Conservation (phyloP, 2,797 vertebrate species). For the Rhabdophis nuchalis region DNA sequence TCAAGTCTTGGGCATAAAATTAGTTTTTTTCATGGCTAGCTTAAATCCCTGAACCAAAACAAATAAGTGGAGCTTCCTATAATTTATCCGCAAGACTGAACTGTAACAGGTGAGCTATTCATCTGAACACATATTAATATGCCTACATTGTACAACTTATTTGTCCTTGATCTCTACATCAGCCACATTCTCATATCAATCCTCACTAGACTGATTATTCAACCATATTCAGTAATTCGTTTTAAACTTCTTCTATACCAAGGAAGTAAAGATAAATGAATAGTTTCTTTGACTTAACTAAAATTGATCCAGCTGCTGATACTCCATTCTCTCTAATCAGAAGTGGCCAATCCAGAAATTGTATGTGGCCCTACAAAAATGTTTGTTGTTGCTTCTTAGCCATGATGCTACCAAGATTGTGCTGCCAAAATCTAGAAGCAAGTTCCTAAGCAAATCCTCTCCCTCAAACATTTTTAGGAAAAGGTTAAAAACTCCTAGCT, state of each 20-base stretch:
- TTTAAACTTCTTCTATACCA: background rate
- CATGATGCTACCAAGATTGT: background rate
- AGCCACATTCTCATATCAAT: background rate
- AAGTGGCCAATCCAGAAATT: background rate
- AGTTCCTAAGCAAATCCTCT: background rate
- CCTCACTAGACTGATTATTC: background rate
- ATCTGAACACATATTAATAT: background rate
- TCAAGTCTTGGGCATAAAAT: background rate
- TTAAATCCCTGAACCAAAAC: background rate
- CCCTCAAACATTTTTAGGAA: background rate
- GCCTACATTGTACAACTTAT: background rate
- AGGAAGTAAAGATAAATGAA: background rate
- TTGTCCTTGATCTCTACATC: background rate
- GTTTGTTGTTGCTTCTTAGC: background rate
- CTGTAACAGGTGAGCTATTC: background rate
- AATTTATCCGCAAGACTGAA: background rate
- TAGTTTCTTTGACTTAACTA: background rate
- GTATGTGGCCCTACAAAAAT: background rate
- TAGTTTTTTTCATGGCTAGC: background rate
- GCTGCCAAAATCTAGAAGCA: background rate
- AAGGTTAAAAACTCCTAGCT: background rate
- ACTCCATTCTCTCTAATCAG: background rate
- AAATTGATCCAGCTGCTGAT: background rate
- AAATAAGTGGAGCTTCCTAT: background rate
- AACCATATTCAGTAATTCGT: background rate